Base-by-base conservation (phyloP, 2,888 invertebrate species). In the Melanophora roralis region DNA sequence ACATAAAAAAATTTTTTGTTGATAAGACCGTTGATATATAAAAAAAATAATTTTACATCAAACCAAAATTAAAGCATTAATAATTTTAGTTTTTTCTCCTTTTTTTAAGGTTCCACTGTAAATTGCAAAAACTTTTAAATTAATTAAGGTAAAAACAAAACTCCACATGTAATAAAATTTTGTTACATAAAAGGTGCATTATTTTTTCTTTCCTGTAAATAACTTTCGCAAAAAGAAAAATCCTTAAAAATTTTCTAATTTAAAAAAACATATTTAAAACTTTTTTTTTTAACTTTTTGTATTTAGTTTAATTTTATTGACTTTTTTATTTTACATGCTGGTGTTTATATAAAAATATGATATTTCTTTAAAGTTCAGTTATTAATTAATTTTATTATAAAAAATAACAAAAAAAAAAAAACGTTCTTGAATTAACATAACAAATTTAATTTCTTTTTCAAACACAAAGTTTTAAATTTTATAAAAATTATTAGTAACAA, bases 131-230 rank as follows among this genome's bases (percentile, higher is more conserved):
- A 55, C 32, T 72, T 71, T 65, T 45, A 9, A 53, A 53, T 49
- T 49, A 80, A 34, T 64, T 76, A 80, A 80, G 76, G 64, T 80
- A 80, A 76, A 74, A 34, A n/a, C n/a, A 64, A 62, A 62, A 60
- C 53, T 55, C 19, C 57, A 51, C 9, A 65, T 71, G 36, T 67
- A 65, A 51, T 60, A 67, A 72, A 65, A 21, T 71, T n/a, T 59
- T 19, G 9, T 40, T 32, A 16, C 5, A 36, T 45, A 59, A 65
- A 67, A 55, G 75, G 74, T 68, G 67, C 71, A 76, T 72, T 67
- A 9, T 34, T 34, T 62, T 36, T 16, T 11, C 64, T 57, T 59
- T 53, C 36, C 12, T 75, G 55, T 69, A 55, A 64, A 55, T 78
- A n/a, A n/a, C n/a, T 23, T 78, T 49, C 62, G 74, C 71, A 71